Evolutionary conservation across 2,113 vertebrate genomes (phyloP), one percentile per base, ranked within the genome.

Genomic region (Potamarius usumacintae): DNA sequence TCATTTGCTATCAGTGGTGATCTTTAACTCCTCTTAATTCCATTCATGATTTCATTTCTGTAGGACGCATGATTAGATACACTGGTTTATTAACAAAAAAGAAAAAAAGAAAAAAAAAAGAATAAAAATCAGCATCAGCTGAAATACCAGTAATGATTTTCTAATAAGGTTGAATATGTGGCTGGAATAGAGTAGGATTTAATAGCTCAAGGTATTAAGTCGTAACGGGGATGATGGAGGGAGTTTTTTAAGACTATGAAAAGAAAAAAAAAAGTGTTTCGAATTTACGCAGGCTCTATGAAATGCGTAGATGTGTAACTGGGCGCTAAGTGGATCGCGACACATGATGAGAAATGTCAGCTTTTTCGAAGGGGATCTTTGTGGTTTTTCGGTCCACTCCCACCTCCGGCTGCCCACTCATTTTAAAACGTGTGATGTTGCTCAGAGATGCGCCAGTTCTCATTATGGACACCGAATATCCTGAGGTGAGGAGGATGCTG

Each of bases 321-420:
- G 30, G 25, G 62, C 82, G 42, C 82, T 52, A 5, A 67, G 62
- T 52, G 60, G 62, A 83, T 83, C 82, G 82, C 42, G 62, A 15
- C 6, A 17, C 34, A 83, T 83, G 60, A 63, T 82, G 82, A 83
- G 60, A 83, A 83, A 83, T 83, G 82, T 83, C 62, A 62, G 82
- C 82, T 83, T 83, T 87, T 85, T 48, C 79, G 78, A 65, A 88
- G 89, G 89, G 89, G 89, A 86, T 86, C 80, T 90, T 90, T 90
- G 67, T 77, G 87, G 82, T 74, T 85, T 88, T 85, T 90, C 72
- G 62, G 72, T 86, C 74, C 69, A 69, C 81, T 74, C 65, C 89
- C 87, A 86, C 89, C 86, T 86, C 86, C 42, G 53, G 42, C 9
- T 79, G 80, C 81, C 80, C 22, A 83, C 58, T 79, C 52, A 18